Conservation (phyloP, 1,140 invertebrate species). For the Fopius arisanus region DNA sequence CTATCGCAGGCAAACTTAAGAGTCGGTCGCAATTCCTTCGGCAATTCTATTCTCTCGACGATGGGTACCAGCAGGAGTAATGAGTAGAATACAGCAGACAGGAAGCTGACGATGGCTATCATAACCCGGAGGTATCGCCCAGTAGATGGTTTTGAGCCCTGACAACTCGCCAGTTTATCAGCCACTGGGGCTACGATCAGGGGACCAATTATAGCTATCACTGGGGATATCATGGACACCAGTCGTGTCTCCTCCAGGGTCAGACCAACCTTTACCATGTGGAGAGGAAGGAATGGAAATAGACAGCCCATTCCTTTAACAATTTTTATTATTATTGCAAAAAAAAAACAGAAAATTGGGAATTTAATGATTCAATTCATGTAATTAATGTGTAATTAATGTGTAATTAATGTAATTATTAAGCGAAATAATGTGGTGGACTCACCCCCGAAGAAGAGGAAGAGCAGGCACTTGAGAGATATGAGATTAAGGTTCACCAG, state of each 20-base stretch:
- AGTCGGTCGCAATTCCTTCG: conserved; percentile 66
- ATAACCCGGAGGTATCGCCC: conserved; percentile 72
- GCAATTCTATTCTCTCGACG: conserved; percentile 64
- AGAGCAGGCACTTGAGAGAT: conserved; percentile 65
- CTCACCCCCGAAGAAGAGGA: conserved; percentile 66
- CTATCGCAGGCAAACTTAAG: conserved; percentile 75
- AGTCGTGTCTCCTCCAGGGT: conserved; percentile 73
- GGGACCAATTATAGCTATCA: conserved; percentile 75
- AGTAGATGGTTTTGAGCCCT: conserved; percentile 56
- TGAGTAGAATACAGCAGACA: conserved; percentile 74
- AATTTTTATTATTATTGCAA: no score
- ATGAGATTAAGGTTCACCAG: conserved; percentile 61
- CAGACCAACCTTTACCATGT: conserved; percentile 76
- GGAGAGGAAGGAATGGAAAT: conserved; percentile 77
- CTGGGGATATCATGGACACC: conserved; percentile 77
- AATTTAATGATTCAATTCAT: no score
- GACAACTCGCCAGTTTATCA: conserved; percentile 67
- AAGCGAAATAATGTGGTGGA: no score
- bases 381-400: no score
- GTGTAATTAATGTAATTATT: no score
- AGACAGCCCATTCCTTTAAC: conserved; percentile 75
- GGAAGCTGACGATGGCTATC: conserved; percentile 72
- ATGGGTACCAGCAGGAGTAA: conserved; percentile 72
- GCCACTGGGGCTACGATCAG: conserved; percentile 73
- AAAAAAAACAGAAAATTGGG: no score